phyloP scores from a whole-genome alignment of 2,113 vertebrate species.

The Pionites leucogaster region DNA sequence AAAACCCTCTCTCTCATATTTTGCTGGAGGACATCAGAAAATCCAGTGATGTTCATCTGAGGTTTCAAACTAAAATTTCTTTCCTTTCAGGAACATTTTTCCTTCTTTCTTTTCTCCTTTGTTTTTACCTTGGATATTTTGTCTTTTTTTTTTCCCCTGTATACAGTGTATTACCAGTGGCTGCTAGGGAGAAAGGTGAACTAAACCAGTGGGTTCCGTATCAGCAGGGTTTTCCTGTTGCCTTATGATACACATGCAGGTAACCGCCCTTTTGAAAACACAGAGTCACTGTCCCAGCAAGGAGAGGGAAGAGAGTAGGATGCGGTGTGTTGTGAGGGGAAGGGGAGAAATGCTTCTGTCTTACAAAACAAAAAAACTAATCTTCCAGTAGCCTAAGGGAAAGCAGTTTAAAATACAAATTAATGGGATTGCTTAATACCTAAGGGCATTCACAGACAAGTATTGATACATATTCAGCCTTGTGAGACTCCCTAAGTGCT shows the following conservation, averaged over 20 bases:
- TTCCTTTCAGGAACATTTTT: conserved; percentile 33
- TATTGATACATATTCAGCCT: not conserved
- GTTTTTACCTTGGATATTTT: not conserved
- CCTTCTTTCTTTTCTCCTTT: not conserved
- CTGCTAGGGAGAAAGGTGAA: not conserved
- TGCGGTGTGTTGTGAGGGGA: not conserved
- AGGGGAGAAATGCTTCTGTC: not conserved
- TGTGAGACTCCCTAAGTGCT: not conserved
- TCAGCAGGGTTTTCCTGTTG: not conserved
- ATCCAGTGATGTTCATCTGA: conserved; percentile 29
- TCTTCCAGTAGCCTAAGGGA: not conserved
- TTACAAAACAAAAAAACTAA: not conserved
- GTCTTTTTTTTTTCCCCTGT: not conserved
- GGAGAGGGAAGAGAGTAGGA: not conserved
- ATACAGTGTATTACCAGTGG: not conserved
- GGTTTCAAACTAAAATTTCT: conserved; percentile 8
- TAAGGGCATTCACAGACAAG: not conserved
- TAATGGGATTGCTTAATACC: not conserved
- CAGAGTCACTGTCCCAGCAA: not conserved
- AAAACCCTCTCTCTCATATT: conserved; percentile 15
- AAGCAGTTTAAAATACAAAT: not conserved
- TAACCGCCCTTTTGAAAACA: not conserved
- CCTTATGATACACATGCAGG: not conserved
- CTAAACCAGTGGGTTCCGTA: not conserved
- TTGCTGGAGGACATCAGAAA: conserved; percentile 57